Evolutionary conservation across 2,888 invertebrate species (phyloP), one percentile per base, ranked within the genome.

Genomic region (Apamea anceps): DNA sequence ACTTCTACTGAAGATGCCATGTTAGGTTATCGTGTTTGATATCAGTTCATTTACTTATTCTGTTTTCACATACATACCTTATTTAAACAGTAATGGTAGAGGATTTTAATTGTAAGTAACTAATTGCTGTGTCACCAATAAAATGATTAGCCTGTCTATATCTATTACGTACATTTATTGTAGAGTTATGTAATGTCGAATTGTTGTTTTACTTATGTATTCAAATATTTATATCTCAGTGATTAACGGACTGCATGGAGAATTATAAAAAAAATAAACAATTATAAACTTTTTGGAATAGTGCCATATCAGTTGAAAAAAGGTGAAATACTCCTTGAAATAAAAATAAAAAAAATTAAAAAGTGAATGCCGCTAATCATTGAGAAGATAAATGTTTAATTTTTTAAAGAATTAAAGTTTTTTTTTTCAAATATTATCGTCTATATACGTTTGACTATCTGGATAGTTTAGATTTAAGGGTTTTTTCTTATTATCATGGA

Each of bases 71-170:
- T 91, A 90, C 88, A 87, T 89, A 88, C 88, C 84, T 94, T 91
- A 90, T 92, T 92, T 93, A 92, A 93, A 93, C 92, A 94, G 89
- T 94, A 93, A 92, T 90, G 93, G 93, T 96, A 96, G 93, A 91
- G 94, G 94, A 94, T 93, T 94, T 94, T 90, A 95, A 93, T 91
- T 93, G 84, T 96, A 96, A 95, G 95, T 93, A 85, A 65, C 81
- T 77, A 89, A 95, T 96, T 97, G 96, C 97, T 97, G 96, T 96
- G 96, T 96, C 96, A 95, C 95, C 96, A 97, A 97, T 96, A 97
- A 96, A 95, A 95, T 94, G 92, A 94, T 95, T 96, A 96, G 95
- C 95, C 91, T 95, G 93, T 96, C 94, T 93, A 94, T 94, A 93
- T 91, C 86, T 92, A 93, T 92, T 91, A 94, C 91, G 92, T 92